Percentiles rank a stretch among this genome's conserved stretches.
Conservation (phyloP, 2,113 vertebrate genomes). For the Pogona vitticeps region DNA sequence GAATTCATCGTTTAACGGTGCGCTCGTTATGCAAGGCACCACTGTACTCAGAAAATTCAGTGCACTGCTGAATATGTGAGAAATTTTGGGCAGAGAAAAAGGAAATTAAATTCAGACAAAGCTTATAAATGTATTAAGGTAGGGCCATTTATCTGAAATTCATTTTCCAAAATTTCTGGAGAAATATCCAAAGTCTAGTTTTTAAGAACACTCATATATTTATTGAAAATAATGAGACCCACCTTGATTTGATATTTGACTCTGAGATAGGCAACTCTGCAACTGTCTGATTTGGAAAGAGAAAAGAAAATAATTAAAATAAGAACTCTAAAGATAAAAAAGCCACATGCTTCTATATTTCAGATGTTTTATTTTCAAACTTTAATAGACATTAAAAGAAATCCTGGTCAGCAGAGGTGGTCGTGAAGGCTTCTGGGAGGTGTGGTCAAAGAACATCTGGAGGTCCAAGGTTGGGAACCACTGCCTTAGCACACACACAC, state of each 20-base stretch:
- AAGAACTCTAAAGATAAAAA: not conserved
- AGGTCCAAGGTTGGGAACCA: too few species aligned
- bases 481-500: too few species aligned
- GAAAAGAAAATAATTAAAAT: not conserved
- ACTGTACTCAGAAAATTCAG: not conserved
- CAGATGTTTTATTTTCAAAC: not conserved
- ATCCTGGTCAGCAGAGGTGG: too few species aligned
- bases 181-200: not conserved
- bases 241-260: slow-evolving; percentile 67
- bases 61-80: not conserved
- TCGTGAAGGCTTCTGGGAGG: too few species aligned
- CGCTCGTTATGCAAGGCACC: too few species aligned
- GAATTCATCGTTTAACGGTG: too few species aligned
- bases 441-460: too few species aligned
- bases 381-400: not conserved
- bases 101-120: not conserved
- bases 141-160: not conserved
- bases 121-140: not conserved
- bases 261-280: slow-evolving; percentile 65
- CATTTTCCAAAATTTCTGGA: not conserved
- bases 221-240: slow-evolving; percentile 28
- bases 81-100: not conserved
- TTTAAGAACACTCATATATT: not conserved
- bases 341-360: not conserved
- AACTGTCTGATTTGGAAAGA: slow-evolving; percentile 76